Percentiles rank a stretch among this genome's conserved stretches.
These are phyloP conservation scores for Tapirus terrestris DNA, from an alignment of 2,113 vertebrate species.

Conservation along the genomic window DNA sequence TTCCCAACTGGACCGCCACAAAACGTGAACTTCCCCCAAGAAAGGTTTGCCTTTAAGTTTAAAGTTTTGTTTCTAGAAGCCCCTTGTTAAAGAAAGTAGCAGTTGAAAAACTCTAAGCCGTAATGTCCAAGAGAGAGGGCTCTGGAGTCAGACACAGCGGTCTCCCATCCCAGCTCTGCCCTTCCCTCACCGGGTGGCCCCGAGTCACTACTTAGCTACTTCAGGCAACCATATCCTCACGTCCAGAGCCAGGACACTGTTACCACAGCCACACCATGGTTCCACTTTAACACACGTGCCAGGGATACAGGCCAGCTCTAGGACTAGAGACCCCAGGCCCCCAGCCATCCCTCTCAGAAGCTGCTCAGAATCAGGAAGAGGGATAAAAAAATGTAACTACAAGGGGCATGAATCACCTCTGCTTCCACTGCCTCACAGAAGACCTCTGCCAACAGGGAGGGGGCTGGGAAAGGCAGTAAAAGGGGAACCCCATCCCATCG, in stretches of 20 bases:
- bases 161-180: not conserved
- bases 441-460: not conserved
- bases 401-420: not conserved
- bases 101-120: not conserved
- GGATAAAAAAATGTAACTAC: not conserved
- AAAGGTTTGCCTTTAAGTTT: not conserved
- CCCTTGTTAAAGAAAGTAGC: not conserved
- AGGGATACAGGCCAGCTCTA: not conserved
- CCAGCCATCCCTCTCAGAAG: not conserved
- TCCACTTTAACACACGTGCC: not conserved
- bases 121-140: not conserved
- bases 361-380: constrained; percentile 16
- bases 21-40: rapidly evolving
- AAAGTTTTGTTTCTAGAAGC: not conserved
- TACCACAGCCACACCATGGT: not conserved
- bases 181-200: rapidly evolving
- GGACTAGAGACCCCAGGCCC: not conserved
- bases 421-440: not conserved
- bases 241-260: not conserved
- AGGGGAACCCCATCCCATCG: not conserved
- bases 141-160: not conserved
- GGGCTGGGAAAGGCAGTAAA: constrained; percentile 3
- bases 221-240: not conserved
- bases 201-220: not conserved
- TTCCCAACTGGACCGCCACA: not conserved